Conservation (phyloP, 2,113 vertebrate genomes). For the Oryzias javanicus region DNA sequence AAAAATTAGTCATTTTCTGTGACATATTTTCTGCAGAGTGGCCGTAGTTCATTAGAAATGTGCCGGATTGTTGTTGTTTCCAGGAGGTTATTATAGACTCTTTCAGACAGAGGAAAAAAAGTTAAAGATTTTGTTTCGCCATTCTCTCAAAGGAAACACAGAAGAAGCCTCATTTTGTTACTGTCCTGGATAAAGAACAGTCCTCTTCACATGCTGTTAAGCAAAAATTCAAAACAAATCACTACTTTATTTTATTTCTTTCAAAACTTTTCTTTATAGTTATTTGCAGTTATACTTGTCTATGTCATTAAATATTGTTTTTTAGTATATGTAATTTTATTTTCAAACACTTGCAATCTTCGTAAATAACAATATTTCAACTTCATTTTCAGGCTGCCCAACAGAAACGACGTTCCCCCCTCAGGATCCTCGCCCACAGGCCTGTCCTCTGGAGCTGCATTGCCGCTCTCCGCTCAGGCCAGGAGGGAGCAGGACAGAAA, state of each 20-base stretch:
- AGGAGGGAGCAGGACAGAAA: too few relatives aligned
- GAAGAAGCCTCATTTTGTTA: constrained; percentile 80
- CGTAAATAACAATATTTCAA: too few relatives aligned
- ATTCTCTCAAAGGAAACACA: constrained; percentile 63
- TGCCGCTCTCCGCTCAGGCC: too few relatives aligned
- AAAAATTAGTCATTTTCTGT: too few relatives aligned
- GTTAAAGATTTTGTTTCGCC: constrained; percentile 78
- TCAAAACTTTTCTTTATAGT: neutral
- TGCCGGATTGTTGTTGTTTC: constrained; percentile 46
- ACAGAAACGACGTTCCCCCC: too few relatives aligned
- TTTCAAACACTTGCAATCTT: too few relatives aligned
- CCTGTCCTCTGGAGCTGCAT: too few relatives aligned
- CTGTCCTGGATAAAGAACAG: constrained; percentile 82
- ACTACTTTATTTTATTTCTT: constrained; percentile 74
- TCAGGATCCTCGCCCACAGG: too few relatives aligned
- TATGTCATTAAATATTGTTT: neutral
- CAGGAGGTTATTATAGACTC: constrained; percentile 85
- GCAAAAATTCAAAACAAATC: constrained; percentile 84
- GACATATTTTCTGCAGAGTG: too few relatives aligned
- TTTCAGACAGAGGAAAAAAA: constrained; percentile 92
- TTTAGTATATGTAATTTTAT: neutral
- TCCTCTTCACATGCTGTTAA: constrained; percentile 61
- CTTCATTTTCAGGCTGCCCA: too few relatives aligned
- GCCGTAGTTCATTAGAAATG: neutral
- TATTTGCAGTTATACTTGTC: constrained; percentile 1